These are phyloP conservation scores for Nesoenas mayeri DNA, from an alignment of 2,113 vertebrate species.

Conservation along the genomic window DNA sequence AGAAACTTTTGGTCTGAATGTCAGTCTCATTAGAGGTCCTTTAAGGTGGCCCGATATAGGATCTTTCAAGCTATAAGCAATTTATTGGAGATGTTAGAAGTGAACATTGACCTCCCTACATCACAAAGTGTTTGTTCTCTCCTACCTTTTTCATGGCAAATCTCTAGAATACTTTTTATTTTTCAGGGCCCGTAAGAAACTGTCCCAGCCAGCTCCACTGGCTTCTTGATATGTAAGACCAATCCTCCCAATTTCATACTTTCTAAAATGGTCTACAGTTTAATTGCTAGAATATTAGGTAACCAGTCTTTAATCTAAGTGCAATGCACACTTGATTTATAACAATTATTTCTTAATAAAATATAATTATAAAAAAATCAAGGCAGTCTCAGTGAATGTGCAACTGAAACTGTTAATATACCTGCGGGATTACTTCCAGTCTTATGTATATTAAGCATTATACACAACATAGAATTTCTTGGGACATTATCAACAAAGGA, in stretches of 20 bases:
- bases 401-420: slow-evolving; percentile 15
- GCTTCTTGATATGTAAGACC: background rate
- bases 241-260: background rate
- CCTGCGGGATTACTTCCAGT: background rate
- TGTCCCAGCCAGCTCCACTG: background rate
- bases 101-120: background rate
- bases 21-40: background rate
- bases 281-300: background rate
- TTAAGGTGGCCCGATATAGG: background rate
- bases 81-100: background rate
- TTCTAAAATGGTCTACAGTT: background rate
- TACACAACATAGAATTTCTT: slow-evolving; percentile 32
- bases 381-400: background rate
- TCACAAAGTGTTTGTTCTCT: background rate
- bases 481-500: slow-evolving; percentile 28
- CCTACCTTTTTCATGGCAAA: background rate
- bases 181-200: background rate
- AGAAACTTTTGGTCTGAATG: background rate
- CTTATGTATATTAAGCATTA: background rate
- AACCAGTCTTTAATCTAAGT: background rate
- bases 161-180: background rate
- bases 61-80: background rate
- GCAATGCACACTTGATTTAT: background rate
- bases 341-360: slow-evolving; percentile 38
- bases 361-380: slow-evolving; percentile 13